Percentiles rank a stretch among this genome's conserved stretches.
Conservation (phyloP, 2,888 invertebrate species). For the Parnassius smintheus region DNA sequence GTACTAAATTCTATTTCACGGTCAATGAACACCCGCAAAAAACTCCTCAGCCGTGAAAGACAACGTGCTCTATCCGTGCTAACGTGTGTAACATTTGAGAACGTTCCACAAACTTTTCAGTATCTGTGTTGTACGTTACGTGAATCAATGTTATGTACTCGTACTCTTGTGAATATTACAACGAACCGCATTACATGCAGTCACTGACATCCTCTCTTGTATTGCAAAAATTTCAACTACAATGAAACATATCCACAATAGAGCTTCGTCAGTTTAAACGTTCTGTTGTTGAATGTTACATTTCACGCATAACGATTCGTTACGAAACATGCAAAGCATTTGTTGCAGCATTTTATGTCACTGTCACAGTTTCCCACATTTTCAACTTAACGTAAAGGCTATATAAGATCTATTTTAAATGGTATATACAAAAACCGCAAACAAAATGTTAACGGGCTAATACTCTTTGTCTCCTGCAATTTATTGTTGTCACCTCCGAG, state of each 20-base stretch:
- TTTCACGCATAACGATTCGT: slow-evolving; percentile 30
- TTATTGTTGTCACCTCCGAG: slow-evolving; percentile 21
- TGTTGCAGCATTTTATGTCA: background rate
- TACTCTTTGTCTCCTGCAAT: slow-evolving; percentile 18
- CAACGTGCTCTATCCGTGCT: slow-evolving; percentile 28
- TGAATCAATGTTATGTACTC: slow-evolving; percentile 69
- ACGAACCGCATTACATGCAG: slow-evolving; percentile 69
- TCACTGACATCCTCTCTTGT: slow-evolving; percentile 70
- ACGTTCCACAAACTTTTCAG: slow-evolving; percentile 15
- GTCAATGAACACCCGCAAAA: slow-evolving; percentile 40
- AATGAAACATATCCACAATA: slow-evolving; percentile 36
- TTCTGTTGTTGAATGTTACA: slow-evolving; percentile 27
- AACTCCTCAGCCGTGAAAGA: slow-evolving; percentile 34
- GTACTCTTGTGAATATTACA: slow-evolving; percentile 63
- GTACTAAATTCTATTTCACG: slow-evolving; percentile 40
- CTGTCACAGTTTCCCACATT: slow-evolving; percentile 1
- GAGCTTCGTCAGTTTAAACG: slow-evolving; percentile 20
- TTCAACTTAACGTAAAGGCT: background rate
- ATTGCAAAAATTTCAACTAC: slow-evolving; percentile 55
- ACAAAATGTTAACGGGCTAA: slow-evolving; percentile 12
- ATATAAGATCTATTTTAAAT: background rate
- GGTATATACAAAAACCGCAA: slow-evolving; percentile 19
- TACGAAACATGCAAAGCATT: slow-evolving; percentile 19
- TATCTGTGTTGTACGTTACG: slow-evolving; percentile 31
- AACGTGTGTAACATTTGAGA: slow-evolving; percentile 37